phyloP scores from a whole-genome alignment of 2,797 vertebrate species.

The Sparus aurata region DNA sequence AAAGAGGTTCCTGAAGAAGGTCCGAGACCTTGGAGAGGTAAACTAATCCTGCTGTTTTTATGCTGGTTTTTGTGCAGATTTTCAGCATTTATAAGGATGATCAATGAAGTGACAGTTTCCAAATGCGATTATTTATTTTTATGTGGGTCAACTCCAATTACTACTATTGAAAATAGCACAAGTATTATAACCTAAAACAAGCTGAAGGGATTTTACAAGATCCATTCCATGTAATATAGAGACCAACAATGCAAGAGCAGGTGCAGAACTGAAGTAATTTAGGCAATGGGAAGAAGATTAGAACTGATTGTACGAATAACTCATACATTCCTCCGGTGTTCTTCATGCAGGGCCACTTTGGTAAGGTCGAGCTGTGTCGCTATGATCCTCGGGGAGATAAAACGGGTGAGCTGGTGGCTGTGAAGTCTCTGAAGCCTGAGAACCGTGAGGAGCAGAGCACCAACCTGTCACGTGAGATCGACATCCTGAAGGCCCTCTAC shows the following conservation, averaged over 20 bases:
- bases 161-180: background rate
- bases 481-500: slow-evolving; percentile 95
- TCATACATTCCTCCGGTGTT: background rate
- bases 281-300: background rate
- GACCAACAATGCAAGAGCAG: background rate
- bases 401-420: slow-evolving; percentile 96
- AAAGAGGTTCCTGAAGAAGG: slow-evolving; percentile 92
- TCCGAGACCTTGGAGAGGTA: slow-evolving; percentile 96
- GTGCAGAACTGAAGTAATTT: background rate
- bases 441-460: slow-evolving; percentile 92
- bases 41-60: slow-evolving; percentile 27
- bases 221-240: background rate
- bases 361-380: slow-evolving; percentile 96
- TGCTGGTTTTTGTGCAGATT: background rate
- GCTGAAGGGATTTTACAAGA: background rate
- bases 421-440: slow-evolving; percentile 96
- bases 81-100: background rate
- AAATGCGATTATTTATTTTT: background rate
- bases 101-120: background rate
- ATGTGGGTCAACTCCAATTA: background rate
- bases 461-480: slow-evolving; percentile 94
- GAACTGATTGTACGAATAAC: background rate
- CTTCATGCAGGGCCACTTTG: slow-evolving; percentile 92
- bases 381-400: slow-evolving; percentile 96
- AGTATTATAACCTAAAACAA: background rate